Evolutionary conservation across 2,797 vertebrate genomes (phyloP), one percentile per base, ranked within the genome.

Genomic region (Knipowitschia caucasica): DNA sequence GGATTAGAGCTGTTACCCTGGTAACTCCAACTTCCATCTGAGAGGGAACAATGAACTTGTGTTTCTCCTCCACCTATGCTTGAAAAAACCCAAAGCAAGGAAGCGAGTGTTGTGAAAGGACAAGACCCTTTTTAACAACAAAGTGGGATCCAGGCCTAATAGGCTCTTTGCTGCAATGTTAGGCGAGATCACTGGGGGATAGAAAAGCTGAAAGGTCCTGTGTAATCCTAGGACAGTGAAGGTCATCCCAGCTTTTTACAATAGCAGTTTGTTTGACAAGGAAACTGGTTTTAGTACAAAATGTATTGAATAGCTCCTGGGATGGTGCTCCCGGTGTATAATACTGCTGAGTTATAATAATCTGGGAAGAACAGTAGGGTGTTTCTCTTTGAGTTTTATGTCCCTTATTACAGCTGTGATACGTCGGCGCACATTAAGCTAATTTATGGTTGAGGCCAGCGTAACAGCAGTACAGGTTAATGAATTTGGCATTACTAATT

Each of bases 11-110:
- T 86, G 95, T 98, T 96, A 94, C 95, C 94, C 86, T 95, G 94
- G 95, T 93, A 95, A 98, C 95, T 93, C 91, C 88, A 94, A 94
- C 92, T 94, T 95, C 95, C 94, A 95, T 97, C 95, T 94, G 93
- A 82, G 89, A 89, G 61, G 86, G 91, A 93, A 98, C 94, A 99
- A 98, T 98, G 90, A 88, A 91, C 92, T 93, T 96, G 93, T 95
- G 93, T 96, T 94, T 87, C 91, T 92, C 87, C 85, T 88, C 91
- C 92, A 95, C 94, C 94, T 98, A 93, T 90, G 92, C 91, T 92
- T 92, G 91, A 92, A 92, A 92, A 93, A 85, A 77, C 25, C 56
- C 66, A 80, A 74, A 77, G 76, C 72, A 46, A 81, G 82, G 71
- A 81, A 82, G 78, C 77, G 83, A 93, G 93, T 91, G 91, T 91